phyloP scores from a whole-genome alignment of 1,140 invertebrate species.

The Drosophila lini region DNA sequence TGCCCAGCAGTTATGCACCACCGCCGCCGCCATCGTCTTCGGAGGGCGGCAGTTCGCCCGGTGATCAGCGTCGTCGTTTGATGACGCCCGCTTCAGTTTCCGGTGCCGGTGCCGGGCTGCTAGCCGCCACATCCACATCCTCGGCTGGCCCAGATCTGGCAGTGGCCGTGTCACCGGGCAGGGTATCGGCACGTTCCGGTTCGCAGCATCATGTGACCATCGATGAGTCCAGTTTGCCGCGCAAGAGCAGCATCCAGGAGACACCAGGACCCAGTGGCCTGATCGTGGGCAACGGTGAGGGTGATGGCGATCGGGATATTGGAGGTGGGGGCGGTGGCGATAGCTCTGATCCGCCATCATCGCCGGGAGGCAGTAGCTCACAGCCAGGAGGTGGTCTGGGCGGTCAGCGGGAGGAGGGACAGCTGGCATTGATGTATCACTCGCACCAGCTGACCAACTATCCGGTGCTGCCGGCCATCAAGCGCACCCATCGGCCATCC shows the following conservation, averaged over 20 bases:
- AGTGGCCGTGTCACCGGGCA: conserved; percentile 88
- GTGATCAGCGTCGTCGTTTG: conserved; percentile 17
- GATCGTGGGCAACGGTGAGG: conserved; percentile 63
- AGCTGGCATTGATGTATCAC: conserved; percentile 82
- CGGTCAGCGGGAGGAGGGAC: conserved; percentile 55
- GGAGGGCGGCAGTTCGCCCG: conserved; percentile 38
- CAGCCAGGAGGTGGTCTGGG: conserved; percentile 24
- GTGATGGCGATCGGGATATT: conserved; percentile 44
- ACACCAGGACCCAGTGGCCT: conserved; percentile 60
- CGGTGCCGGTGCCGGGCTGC: conserved; percentile 14
- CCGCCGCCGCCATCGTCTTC: conserved; percentile 20
- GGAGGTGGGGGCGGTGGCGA: conserved; percentile 57
- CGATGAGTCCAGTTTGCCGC: conserved; percentile 80
- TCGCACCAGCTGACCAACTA: conserved; percentile 81
- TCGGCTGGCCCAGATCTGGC: conserved; percentile 59
- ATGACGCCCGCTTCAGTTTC: conserved; percentile 21
- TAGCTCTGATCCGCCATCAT: conserved; percentile 80
- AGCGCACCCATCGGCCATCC: conserved; percentile 82
- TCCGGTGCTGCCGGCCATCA: conserved; percentile 80
- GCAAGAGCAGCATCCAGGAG: conserved; percentile 55
- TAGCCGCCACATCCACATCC: conserved; percentile 29
- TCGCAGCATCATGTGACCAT: conserved; percentile 83
- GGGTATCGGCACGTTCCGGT: conserved; percentile 68
- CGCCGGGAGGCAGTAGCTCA: conserved; percentile 60
- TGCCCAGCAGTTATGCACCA: conserved; percentile 72